Evolutionary conservation across 2,113 vertebrate species (phyloP).

Genomic region (Pelmatolapia mariae): DNA sequence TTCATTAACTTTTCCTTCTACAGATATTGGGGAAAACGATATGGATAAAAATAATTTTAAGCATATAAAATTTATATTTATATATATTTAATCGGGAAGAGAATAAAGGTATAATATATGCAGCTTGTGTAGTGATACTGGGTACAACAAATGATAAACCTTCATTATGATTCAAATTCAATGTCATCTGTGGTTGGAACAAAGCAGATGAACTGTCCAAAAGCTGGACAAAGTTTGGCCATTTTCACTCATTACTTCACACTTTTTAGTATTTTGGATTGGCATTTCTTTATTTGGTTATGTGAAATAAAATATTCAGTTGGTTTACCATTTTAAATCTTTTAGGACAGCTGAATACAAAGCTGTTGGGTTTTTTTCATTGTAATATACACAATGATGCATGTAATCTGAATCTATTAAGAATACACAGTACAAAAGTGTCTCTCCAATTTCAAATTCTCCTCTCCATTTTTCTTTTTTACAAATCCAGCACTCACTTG

Average conservation of each 20-base stretch:
- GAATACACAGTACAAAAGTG: not conserved
- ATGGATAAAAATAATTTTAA: not conserved
- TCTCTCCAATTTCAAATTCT: not conserved
- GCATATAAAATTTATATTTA: not conserved
- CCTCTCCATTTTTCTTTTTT: not conserved
- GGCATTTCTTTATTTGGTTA: not conserved
- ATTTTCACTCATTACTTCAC: not conserved
- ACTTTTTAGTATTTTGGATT: not conserved
- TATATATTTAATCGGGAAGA: not conserved
- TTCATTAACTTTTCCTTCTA: not conserved
- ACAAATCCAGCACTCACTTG: not conserved
- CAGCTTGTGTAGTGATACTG: not conserved
- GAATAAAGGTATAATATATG: not conserved
- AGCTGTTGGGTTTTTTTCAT: not conserved
- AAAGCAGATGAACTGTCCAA: not conserved
- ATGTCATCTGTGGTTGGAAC: not conserved
- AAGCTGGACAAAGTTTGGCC: not conserved
- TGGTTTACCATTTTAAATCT: not conserved
- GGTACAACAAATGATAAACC: not conserved
- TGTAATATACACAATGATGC: not conserved
- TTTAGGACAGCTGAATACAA: not conserved
- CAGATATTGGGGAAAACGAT: not conserved
- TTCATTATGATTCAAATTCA: not conserved
- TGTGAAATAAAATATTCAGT: not conserved
- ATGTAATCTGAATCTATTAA: not conserved